Conservation (phyloP, 2,113 vertebrate genomes). For the Nycticorax nycticorax region DNA sequence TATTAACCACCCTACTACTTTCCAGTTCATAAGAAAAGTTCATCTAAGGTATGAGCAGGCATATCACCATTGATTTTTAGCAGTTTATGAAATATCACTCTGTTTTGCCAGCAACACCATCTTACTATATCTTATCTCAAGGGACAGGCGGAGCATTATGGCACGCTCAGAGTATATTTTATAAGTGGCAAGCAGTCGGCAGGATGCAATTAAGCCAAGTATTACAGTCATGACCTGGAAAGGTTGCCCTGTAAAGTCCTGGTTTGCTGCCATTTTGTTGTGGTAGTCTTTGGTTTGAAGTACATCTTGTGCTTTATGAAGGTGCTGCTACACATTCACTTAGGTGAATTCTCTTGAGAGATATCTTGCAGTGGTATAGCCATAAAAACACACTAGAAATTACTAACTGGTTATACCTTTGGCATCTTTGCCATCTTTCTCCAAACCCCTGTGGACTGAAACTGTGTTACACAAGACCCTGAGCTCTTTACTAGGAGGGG, state of each 20-base stretch:
- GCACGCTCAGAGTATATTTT: background rate
- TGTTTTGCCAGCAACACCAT: constrained; percentile 44
- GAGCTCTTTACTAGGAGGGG: background rate
- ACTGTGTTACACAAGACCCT: rapidly evolving
- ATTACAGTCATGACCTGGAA: background rate
- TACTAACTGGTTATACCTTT: background rate
- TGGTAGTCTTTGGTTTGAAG: background rate
- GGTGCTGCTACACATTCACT: background rate
- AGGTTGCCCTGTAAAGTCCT: background rate
- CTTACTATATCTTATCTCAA: background rate
- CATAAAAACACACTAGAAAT: background rate
- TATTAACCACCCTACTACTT: background rate
- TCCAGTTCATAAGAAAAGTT: constrained; percentile 20
- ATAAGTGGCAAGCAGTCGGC: background rate
- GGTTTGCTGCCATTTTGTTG: background rate
- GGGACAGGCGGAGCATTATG: background rate
- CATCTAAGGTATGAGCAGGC: background rate
- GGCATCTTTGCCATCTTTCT: background rate
- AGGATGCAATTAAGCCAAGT: constrained; percentile 9
- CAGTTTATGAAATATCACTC: constrained; percentile 28
- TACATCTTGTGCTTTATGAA: background rate
- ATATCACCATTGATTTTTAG: constrained; percentile 17
- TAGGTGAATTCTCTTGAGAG: background rate
- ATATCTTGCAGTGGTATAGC: background rate
- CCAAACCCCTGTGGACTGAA: background rate